Conservation (phyloP, 64 coral and sea anemone genomes). For the Pocillopora verrucosa region DNA sequence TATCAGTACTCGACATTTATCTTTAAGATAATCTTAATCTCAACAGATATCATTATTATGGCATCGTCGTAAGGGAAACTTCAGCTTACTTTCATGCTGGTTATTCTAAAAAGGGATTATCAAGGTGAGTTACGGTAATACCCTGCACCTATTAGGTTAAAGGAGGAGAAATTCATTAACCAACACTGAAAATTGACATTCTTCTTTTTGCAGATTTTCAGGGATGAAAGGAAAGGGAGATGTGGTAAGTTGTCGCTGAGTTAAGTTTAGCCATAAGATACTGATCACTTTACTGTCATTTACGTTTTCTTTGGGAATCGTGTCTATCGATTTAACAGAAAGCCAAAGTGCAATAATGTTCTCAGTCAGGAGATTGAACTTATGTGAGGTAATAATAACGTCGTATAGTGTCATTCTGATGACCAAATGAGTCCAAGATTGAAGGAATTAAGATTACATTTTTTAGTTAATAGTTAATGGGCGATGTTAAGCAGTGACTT, state of each 20-base stretch:
- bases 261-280: neutral
- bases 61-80: conserved; percentile 85
- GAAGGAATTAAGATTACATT: no score
- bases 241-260: neutral
- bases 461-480: no score
- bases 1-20: neutral
- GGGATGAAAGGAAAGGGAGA: conserved; percentile 31
- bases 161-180: neutral
- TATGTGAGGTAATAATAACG: no score
- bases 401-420: no score
- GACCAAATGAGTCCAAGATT: no score
- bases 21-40: neutral
- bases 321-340: no score
- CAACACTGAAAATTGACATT: neutral
- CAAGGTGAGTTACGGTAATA: conserved; percentile 42
- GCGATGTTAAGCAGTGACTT: no score
- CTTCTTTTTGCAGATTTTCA: conserved; percentile 30
- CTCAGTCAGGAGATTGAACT: no score
- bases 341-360: no score
- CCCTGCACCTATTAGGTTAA: neutral
- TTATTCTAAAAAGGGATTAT: conserved; percentile 86
- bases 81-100: conserved; percentile 93
- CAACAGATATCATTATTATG: conserved; percentile 90
- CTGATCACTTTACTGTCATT: neutral
- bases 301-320: neutral